Evolutionary conservation across 2,888 invertebrate species (phyloP), one percentile per base, ranked within the genome.

Genomic region (Acrobasis repandana): DNA sequence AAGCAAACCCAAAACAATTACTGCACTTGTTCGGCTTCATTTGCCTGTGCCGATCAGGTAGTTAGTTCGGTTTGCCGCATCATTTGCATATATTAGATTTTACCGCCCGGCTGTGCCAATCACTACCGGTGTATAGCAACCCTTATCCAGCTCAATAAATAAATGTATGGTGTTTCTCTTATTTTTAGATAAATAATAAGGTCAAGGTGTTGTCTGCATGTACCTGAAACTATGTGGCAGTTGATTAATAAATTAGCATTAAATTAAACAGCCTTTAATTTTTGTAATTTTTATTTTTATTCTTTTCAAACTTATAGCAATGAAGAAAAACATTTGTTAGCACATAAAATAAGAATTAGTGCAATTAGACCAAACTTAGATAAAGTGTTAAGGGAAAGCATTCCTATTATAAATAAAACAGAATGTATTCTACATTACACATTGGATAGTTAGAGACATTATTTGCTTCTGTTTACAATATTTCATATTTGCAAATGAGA

Each of bases 221-320:
- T 66, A 65, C 68, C 68, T 68, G 67, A 66, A 47, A 46, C 54
- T 54, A 48, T 65, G 58, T 61, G 63, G 65, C 64, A 65, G 54
- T 58, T 54, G 16, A 60, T 15, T 49, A 20, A 36, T 59, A 16
- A 16, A 28, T 5, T 28, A 28, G 4, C 28, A 28, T 28, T 47
- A 57, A 48, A 15, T n/a, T n/a, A 15, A 14, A 11, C 16, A 34
- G 3, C 8, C 14, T 15, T 58, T 38, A 10, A 8, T 58, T 38
- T 18, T 50, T 20, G n/a, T 58, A 18, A 14, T 11, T 58, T n/a
- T 49, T 38, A 58, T 49, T 49, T n/a, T n/a, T n/a, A n/a, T n/a
- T 11, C 18, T 6, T 49, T 43, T 49, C 49, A 58, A 58, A 50
- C 54, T 33, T 16, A 11, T 34, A 48, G 57, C 48, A 60, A 54